Conservation (phyloP, 2,888 invertebrate species). For the Andrena hattorfiana region DNA sequence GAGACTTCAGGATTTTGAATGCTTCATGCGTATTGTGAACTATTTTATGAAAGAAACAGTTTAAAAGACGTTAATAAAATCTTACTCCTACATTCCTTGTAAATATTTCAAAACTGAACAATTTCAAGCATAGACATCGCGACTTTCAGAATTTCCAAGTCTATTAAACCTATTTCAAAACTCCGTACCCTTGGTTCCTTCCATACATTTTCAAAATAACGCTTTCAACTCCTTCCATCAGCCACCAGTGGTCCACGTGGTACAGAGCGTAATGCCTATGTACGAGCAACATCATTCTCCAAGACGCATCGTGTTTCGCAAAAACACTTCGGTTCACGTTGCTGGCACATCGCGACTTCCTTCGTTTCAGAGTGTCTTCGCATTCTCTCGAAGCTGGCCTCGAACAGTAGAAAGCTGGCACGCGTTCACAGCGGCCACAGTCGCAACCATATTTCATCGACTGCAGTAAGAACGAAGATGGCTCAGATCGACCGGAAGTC, state of each 20-base stretch:
- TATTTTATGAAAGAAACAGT: too few species aligned
- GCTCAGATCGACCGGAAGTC: slow-evolving; percentile 54
- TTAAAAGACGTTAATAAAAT: too few species aligned
- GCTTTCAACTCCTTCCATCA: too few species aligned
- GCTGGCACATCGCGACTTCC: neutral
- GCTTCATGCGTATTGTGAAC: too few species aligned
- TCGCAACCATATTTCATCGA: slow-evolving; percentile 52
- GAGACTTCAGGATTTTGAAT: too few species aligned
- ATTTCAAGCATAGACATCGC: too few species aligned
- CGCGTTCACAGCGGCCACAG: slow-evolving; percentile 22
- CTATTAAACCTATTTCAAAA: too few species aligned
- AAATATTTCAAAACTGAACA: too few species aligned
- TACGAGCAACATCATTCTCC: neutral
- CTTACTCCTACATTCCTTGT: too few species aligned
- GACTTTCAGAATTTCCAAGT: too few species aligned
- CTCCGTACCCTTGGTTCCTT: too few species aligned
- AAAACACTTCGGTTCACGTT: slow-evolving; percentile 11
- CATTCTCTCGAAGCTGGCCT: neutral
- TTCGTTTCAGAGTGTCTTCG: neutral
- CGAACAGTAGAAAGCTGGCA: slow-evolving; percentile 1
- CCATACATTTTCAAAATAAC: too few species aligned
- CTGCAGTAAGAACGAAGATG: slow-evolving; percentile 27
- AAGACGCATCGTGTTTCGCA: neutral
- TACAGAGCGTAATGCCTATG: neutral
- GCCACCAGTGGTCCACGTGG: neutral